Evolutionary conservation across 2,113 vertebrate genomes (phyloP).

Genomic region (Salvator merianae): DNA sequence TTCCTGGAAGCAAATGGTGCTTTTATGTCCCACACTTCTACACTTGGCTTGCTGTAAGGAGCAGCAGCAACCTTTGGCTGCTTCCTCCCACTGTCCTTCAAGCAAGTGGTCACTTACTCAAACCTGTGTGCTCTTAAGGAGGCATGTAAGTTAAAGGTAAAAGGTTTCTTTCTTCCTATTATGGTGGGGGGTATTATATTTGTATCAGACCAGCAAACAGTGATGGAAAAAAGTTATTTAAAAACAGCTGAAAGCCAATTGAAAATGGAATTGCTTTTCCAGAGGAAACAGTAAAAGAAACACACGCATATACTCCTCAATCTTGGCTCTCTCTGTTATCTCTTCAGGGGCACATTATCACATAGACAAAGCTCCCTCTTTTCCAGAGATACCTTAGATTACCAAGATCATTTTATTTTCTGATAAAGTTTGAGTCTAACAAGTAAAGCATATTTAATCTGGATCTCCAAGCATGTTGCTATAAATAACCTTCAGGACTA

Average conservation of each 20-base stretch:
- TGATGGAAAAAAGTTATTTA: constrained; percentile 11
- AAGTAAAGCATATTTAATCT: constrained; percentile 28
- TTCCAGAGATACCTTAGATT: constrained; percentile 17
- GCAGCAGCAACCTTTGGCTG: background rate
- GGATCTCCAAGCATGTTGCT: constrained; percentile 27
- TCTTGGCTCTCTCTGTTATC: background rate
- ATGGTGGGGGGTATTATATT: background rate
- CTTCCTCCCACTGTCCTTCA: background rate
- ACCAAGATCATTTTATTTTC: constrained; percentile 12
- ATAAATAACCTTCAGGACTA: constrained; percentile 30
- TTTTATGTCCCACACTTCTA: too few relatives aligned
- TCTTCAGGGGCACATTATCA: constrained; percentile 16
- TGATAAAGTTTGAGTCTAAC: constrained; percentile 22
- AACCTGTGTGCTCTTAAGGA: too few relatives aligned
- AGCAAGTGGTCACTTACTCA: too few relatives aligned
- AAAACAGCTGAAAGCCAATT: constrained; percentile 14
- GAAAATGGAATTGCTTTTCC: background rate
- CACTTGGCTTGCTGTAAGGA: too few relatives aligned
- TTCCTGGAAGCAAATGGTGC: too few relatives aligned
- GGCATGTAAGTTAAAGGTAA: too few relatives aligned
- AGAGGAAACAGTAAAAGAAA: constrained; percentile 1
- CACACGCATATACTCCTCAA: fast-evolving
- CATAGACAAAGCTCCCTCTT: background rate
- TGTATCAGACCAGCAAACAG: constrained; percentile 10
- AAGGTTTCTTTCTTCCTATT: background rate